A percentile compares a stretch with the other conserved stretches of the same genome.
phyloP scores from a whole-genome alignment of 2,113 vertebrate species.

The Motacilla tschutschensis region DNA sequence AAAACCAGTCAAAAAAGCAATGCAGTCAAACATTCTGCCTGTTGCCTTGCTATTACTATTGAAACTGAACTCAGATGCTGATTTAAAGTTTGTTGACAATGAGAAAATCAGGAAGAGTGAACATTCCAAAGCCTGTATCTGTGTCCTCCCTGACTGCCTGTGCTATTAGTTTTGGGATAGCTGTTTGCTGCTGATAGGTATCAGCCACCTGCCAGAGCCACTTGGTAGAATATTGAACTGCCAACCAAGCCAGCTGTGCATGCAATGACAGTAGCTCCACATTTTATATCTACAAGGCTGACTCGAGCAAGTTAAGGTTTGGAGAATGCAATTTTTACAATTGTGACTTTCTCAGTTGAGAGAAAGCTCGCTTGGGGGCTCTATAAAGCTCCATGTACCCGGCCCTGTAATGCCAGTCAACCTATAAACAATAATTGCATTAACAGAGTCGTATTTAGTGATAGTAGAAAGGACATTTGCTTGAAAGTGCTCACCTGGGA shows the following conservation, averaged over 20 bases:
- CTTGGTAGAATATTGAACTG: neutral
- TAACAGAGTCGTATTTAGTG: neutral
- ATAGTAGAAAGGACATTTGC: neutral
- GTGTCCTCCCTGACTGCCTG: neutral
- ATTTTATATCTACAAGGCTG: neutral
- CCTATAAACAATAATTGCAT: neutral
- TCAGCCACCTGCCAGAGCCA: neutral
- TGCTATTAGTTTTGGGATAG: neutral
- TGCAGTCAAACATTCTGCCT: neutral
- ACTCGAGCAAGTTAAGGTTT: neutral
- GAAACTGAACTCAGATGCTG: neutral
- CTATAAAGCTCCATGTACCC: neutral
- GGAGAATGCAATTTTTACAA: neutral
- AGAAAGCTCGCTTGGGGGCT: neutral
- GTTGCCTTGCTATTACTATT: neutral
- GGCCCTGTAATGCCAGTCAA: neutral
- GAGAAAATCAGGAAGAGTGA: neutral
- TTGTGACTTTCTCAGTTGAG: neutral
- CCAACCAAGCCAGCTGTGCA: neutral
- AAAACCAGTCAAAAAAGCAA: conserved; percentile 1
- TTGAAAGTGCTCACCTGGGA: conserved; percentile 82
- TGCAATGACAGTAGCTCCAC: neutral
- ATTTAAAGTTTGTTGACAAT: neutral
- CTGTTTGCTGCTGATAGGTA: neutral
- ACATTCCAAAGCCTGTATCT: neutral